phyloP scores from a whole-genome alignment of 2,113 vertebrate genomes.

The Brachyistius frenatus region DNA sequence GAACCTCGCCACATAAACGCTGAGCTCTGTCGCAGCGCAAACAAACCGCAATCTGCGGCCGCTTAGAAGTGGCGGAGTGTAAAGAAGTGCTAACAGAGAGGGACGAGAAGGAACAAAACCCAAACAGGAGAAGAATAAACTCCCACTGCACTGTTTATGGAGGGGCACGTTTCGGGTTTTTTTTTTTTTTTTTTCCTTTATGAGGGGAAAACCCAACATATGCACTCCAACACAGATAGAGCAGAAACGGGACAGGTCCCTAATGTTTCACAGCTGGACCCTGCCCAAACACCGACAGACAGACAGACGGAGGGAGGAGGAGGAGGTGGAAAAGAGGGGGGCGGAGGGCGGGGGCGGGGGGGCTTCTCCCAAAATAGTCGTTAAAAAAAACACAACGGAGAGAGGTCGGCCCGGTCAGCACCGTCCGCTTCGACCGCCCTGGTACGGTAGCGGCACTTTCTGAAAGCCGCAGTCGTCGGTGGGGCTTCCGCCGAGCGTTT shows the following conservation, averaged over 20 bases:
- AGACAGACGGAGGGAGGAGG: conserved; percentile 1
- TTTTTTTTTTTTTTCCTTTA: conserved; percentile 33
- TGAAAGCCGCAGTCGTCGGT: neutral
- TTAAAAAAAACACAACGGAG: conserved; percentile 1
- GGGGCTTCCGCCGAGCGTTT: conserved; percentile 8
- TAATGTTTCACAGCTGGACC: conserved; percentile 75
- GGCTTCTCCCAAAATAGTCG: conserved; percentile 23
- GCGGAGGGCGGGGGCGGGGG: neutral
- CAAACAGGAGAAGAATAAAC: conserved; percentile 42
- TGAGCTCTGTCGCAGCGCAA: conserved; percentile 22
- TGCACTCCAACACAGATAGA: conserved; percentile 55
- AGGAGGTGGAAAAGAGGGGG: conserved; percentile 2
- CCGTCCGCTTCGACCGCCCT: neutral
- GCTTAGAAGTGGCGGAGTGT: neutral
- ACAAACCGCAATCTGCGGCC: neutral
- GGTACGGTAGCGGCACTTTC: conserved; percentile 24
- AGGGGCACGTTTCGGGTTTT: neutral
- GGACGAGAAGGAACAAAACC: conserved; percentile 16
- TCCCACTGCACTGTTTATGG: conserved; percentile 54
- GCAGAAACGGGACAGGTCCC: conserved; percentile 68
- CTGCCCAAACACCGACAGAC: conserved; percentile 50
- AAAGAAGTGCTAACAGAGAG: neutral
- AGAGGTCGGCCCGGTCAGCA: neutral
- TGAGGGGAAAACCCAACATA: conserved; percentile 77
- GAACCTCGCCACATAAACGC: neutral